Evolutionary conservation across 1,140 invertebrate species (phyloP), one percentile per base, ranked within the genome.

Genomic region (Akabosia matsudoensis): DNA sequence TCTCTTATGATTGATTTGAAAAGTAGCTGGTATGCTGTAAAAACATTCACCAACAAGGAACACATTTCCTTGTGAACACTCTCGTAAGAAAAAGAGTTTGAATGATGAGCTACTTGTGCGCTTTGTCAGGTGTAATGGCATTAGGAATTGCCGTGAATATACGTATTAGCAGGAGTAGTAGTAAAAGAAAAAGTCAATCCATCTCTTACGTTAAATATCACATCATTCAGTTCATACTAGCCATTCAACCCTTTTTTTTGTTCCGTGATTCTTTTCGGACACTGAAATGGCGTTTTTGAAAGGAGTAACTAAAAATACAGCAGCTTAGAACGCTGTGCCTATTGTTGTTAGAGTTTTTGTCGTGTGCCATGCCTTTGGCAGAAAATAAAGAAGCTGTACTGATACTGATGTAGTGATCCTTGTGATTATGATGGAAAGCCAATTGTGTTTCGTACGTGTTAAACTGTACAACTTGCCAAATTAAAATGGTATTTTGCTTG

Each of bases 321-420:
- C 54, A 61, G 4, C 54, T 14, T 10, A 4, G 54, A 61, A 3
- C 4, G 22, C 4, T 22, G 16, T 61, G 10, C 10, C 61, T 67
- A 30, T 67, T 67, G 24, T 67, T 67, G 22, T 30, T 67, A 2
- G 28, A n/a, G 1, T 67, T 67, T 31, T 31, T 67, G 61, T 28
- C 61, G 61, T 67, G 61, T 67, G 61, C 61, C 61, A 67, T 67
- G 61, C 61, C 61, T 67, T 67, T 67, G 61, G 61, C 61, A 56
- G 54, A 13, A 13, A 22, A 4, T 16, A 22, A n/a, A 22, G 14
- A 7, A 7, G 24, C 54, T 56, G 24, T 24, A 56, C 54, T 56
- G 3, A n/a, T n/a, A n/a, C n/a, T n/a, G n/a, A n/a, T n/a, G n/a
- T n/a, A n/a, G n/a, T n/a, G n/a, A n/a, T n/a, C 54, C 4, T 22